Evolutionary conservation across 2,888 invertebrate species (phyloP), one percentile per base, ranked within the genome.

Genomic region (Drosophila limbata): DNA sequence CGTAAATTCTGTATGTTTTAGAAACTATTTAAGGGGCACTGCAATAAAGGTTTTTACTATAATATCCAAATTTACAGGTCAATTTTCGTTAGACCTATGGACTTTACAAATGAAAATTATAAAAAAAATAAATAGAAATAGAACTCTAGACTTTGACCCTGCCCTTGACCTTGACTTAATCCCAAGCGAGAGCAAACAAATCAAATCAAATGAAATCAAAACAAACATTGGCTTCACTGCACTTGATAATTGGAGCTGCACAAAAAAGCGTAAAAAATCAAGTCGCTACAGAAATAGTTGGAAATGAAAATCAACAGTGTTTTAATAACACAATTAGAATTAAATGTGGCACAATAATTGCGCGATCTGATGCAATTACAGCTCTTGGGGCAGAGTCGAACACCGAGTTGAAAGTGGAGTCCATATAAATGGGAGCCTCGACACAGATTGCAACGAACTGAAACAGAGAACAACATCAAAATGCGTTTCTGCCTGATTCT

Each of bases 401-500:
- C 2, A 13, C 33, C 13, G 48, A 33, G 47, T 28, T 9, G 45
- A n/a, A 1, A 13, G 28, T 40, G 19, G 44, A 21, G 15, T 31
- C 51, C 68, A 83, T 84, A 87, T 65, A 84, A 84, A 63, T 66
- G 13, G 6, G 3, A 48, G 42, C 66, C 85, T 75, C 83, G 83
- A 64, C 77, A 63, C 72, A 64, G 59, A 67, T 72, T 48, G 13
- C 61, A 67, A 39, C 9, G 65, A 73, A 37, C 56, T 75, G 35
- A 8, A 50, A 9, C 37, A 48, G 21, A 44, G n/a, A 47, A 50
- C 28, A 42, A 8, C 11, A 56, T 50, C 73, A 71, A 47, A 57
- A 77, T 84, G 83, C 87, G 83, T 71, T 56, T 84, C 51, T 66
- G 17, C 37, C 69, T 79, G 31, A 21, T 82, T 17, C 31, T 84